Conservation (phyloP, 2,797 vertebrate genomes). For the Eidolon dupreanum region DNA sequence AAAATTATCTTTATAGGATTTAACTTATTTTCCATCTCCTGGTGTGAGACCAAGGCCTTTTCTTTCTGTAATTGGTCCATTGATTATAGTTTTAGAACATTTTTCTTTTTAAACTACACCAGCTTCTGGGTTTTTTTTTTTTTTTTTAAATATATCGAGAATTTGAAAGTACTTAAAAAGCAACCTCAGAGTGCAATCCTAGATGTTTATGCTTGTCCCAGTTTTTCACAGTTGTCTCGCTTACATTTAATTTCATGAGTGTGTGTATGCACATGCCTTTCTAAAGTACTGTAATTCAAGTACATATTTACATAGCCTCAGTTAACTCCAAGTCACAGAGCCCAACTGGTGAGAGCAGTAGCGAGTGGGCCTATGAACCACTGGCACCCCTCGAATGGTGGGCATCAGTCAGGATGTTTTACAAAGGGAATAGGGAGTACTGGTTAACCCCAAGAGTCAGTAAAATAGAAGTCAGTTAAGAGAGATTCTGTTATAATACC, state of each 20-base stretch:
- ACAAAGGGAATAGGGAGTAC: neutral
- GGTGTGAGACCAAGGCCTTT: neutral
- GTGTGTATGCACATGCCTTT: neutral
- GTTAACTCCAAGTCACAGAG: neutral
- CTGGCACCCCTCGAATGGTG: neutral
- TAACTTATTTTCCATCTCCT: neutral
- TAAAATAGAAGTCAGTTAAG: neutral
- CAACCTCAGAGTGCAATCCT: neutral
- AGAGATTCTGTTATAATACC: neutral
- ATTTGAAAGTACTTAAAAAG: neutral
- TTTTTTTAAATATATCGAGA: neutral
- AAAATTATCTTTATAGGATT: neutral
- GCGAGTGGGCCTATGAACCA: neutral
- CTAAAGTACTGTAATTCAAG: neutral
- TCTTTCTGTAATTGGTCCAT: neutral
- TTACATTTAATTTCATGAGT: neutral
- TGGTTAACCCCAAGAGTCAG: neutral
- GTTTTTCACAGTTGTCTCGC: neutral
- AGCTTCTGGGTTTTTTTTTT: neutral
- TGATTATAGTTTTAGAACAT: neutral
- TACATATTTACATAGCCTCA: neutral
- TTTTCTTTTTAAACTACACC: neutral
- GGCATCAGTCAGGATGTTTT: neutral
- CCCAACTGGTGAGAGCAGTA: neutral
- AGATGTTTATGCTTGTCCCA: neutral